Evolutionary conservation across 2,888 invertebrate genomes (phyloP), one percentile per base, ranked within the genome.

Genomic region (Tholera decimalis): DNA sequence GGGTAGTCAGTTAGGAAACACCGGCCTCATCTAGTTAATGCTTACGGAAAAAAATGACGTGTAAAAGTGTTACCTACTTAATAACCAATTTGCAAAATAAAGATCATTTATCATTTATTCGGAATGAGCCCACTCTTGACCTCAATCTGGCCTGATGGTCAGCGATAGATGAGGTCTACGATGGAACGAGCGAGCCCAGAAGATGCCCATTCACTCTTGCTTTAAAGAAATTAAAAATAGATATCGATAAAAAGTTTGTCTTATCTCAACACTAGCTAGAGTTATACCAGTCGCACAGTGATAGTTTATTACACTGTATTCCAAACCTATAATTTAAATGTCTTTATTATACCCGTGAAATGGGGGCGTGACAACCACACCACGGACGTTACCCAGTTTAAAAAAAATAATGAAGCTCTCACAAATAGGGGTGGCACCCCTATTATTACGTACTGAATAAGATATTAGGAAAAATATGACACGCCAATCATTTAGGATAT

Each of bases 331-430:
- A 92, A 92, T 93, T 93, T 91, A 75, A 76, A 91, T 85, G 92
- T 92, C 91, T 90, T 83, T 90, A 88, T 92, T 92, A 89, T 80
- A 85, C 69, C 85, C 83, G 90, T 73, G 83, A 91, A 91, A 88
- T 85, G 89, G 80, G 86, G 93, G 93, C 88, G 93, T 84, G 71
- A 44, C 83, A 67, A 77, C 68, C 85, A 84, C 80, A 80, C 83
- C 57, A 74, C 55, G 63, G 68, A 62, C 74, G 80, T 65, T 80
- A 81, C 85, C 79, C 71, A 43, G 65, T 59, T 64, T 90, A 80
- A 92, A 93, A n/a, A 91, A 87, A 89, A 88, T 91, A 90, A 93
- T 92, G 86, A 89, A 91, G 89, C 83, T 66, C 84, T 91, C 88
- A 87, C 67, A 77, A 72, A 73, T 69, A 54, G 63, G 64, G 73